Percentiles rank a stretch among this genome's conserved stretches.
Conservation (phyloP, 2,797 vertebrate species). For the Rhinichthys osculus region DNA sequence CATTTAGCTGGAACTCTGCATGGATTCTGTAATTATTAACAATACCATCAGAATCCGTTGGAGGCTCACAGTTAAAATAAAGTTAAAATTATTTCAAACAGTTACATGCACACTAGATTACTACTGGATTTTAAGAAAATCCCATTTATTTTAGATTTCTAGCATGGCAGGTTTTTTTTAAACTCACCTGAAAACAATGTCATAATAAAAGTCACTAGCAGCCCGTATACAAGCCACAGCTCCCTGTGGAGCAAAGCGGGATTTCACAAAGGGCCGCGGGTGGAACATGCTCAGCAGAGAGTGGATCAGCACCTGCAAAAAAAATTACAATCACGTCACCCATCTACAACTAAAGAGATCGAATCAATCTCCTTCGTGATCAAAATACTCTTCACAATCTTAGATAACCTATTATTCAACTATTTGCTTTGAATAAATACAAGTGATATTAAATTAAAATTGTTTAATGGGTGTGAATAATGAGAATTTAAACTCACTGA, state of each 20-base stretch:
- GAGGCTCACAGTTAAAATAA: background rate
- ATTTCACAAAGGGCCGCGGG: conserved; percentile 90
- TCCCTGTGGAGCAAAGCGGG: conserved; percentile 94
- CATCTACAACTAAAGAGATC: background rate
- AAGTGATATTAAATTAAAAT: background rate
- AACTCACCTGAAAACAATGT: conserved; percentile 89
- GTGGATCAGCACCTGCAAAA: conserved; percentile 87
- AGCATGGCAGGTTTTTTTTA: too few species aligned
- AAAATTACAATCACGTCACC: background rate
- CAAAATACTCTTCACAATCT: background rate
- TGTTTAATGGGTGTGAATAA: background rate
- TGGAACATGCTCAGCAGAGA: conserved; percentile 95
- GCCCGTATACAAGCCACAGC: conserved; percentile 91
- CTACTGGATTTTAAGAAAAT: background rate
- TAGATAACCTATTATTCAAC: background rate
- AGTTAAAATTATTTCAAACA: background rate
- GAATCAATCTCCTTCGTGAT: background rate
- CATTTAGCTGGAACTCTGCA: conserved; percentile 96
- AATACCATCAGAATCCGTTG: background rate
- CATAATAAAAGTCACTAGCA: conserved; percentile 90
- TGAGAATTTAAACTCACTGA: background rate
- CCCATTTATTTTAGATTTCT: background rate
- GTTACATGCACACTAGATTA: background rate
- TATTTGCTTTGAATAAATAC: background rate
- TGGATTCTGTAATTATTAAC: conserved; percentile 85